Percentiles rank a stretch among this genome's conserved stretches.
Evolutionary conservation across 2,797 vertebrate genomes (phyloP).

Genomic region (Passerculus sandwichensis): DNA sequence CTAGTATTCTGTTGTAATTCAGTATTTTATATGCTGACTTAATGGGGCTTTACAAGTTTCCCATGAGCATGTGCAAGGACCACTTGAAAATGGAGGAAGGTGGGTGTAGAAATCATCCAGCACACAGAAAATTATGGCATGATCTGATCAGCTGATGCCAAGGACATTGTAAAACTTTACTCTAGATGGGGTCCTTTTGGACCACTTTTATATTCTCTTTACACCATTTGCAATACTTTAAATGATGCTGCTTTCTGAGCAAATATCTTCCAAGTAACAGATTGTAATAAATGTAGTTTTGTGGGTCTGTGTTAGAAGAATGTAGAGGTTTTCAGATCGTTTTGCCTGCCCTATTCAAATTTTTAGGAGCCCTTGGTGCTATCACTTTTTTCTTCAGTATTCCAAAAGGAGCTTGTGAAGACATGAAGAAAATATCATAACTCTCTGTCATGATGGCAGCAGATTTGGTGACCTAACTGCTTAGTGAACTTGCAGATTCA

Average conservation of each 20-base stretch:
- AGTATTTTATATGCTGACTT: background rate
- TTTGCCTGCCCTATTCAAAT: background rate
- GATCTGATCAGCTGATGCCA: background rate
- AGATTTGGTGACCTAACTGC: background rate
- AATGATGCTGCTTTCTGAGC: background rate
- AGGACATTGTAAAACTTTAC: background rate
- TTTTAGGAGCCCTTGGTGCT: background rate
- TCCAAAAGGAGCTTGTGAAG: background rate
- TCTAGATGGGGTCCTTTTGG: background rate
- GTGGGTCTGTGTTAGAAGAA: background rate
- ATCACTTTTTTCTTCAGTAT: background rate
- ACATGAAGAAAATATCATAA: background rate
- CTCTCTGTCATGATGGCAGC: background rate
- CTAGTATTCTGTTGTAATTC: background rate
- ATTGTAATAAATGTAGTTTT: background rate
- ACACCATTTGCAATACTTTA: background rate
- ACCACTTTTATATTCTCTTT: background rate
- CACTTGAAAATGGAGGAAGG: background rate
- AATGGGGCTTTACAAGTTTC: background rate
- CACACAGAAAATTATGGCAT: background rate
- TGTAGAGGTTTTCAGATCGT: background rate
- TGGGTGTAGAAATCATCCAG: background rate
- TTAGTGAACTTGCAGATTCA: background rate
- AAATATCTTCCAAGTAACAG: background rate
- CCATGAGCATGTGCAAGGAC: accelerated